Percentiles rank a stretch among this genome's conserved stretches.
phyloP scores from a whole-genome alignment of 1,140 invertebrate genomes.

The Zaprionus capensis region DNA sequence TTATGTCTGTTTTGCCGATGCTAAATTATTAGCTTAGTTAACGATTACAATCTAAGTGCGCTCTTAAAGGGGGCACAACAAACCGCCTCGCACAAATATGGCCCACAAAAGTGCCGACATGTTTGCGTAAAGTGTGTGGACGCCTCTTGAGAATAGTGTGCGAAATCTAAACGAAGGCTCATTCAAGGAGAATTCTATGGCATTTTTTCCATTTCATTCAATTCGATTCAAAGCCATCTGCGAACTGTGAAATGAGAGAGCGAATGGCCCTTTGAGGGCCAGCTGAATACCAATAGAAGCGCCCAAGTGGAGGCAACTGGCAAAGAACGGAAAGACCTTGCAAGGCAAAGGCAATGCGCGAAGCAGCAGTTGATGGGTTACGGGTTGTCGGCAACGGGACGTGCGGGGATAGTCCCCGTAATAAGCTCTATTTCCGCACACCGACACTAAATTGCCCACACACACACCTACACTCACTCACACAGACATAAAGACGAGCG shows the following conservation, averaged over 20 bases:
- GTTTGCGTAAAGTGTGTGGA: constrained; percentile 32
- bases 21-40: constrained; percentile 21
- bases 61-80: constrained; percentile 13
- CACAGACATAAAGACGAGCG: constrained; percentile 32
- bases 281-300: constrained; percentile 29
- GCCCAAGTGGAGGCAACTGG: neutral
- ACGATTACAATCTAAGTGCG: constrained; percentile 28
- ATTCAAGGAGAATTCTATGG: constrained; percentile 68
- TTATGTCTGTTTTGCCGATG: neutral
- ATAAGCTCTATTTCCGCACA: constrained; percentile 73
- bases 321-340: neutral
- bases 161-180: constrained; percentile 64
- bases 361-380: neutral
- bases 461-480: constrained; percentile 31
- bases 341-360: neutral
- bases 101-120: constrained; percentile 46
- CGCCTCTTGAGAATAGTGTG: constrained; percentile 66
- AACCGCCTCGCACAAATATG: constrained; percentile 43
- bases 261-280: constrained; percentile 45
- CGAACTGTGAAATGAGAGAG: constrained; percentile 67
- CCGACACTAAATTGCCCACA: constrained; percentile 54
- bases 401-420: constrained; percentile 38
- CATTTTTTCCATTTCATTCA: constrained; percentile 68
- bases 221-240: constrained; percentile 75
- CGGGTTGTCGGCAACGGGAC: neutral